Conservation (phyloP, 2,888 invertebrate genomes). For the Bimastos eiseni region DNA sequence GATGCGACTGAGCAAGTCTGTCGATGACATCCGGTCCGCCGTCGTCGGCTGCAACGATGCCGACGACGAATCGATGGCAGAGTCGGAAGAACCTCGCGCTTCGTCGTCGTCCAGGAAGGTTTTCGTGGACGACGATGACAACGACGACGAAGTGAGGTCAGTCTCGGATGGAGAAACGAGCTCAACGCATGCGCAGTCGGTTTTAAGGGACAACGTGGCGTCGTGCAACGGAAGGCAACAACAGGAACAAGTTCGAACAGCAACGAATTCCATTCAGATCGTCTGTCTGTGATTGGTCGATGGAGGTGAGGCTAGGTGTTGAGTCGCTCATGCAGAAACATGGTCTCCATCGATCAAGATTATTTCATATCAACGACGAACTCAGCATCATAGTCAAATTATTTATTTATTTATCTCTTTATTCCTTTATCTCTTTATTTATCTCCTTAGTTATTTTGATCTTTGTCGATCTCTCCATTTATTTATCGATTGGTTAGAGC, state of each 20-base stretch:
- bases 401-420: not conserved
- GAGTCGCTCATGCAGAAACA: not conserved
- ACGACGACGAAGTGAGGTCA: not conserved
- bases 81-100: not conserved
- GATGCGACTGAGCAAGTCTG: not conserved
- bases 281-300: not conserved
- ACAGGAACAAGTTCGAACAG: not conserved
- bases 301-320: not conserved
- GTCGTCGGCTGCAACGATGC: not conserved
- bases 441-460: not conserved
- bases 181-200: not conserved
- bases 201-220: not conserved
- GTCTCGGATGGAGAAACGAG: not conserved
- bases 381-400: not conserved
- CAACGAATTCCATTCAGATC: not conserved
- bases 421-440: not conserved
- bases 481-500: not conserved
- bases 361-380: not conserved
- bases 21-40: not conserved
- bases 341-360: not conserved
- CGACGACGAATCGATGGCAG: not conserved
- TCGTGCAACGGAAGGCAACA: conserved; percentile 4
- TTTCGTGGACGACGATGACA: not conserved
- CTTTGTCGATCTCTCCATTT: not conserved
- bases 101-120: conserved; percentile 8